These are phyloP conservation scores for Sander vitreus DNA, from an alignment of 2,113 vertebrate species.

Conservation along the genomic window DNA sequence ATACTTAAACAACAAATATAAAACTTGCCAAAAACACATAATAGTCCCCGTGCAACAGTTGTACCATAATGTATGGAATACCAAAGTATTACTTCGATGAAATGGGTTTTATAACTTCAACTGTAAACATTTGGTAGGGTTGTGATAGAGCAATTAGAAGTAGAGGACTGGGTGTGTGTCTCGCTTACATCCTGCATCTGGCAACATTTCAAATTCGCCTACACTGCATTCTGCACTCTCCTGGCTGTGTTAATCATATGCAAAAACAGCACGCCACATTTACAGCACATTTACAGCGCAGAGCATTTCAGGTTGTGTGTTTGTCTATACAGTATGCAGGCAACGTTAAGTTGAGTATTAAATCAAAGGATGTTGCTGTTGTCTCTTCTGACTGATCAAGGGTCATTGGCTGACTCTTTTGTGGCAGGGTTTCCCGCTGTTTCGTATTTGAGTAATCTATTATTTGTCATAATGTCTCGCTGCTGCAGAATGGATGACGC, in stretches of 20 bases:
- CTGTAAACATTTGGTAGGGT: conserved; percentile 42
- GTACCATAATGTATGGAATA: neutral
- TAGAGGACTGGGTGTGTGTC: conserved; percentile 58
- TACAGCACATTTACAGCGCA: conserved; percentile 15
- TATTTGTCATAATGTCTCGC: conserved; percentile 32
- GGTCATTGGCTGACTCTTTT: neutral
- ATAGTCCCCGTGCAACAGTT: neutral
- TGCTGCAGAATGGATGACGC: conserved; percentile 94
- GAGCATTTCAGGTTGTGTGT: conserved; percentile 17
- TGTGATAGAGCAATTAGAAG: conserved; percentile 55
- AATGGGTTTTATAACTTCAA: conserved; percentile 32
- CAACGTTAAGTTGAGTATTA: neutral
- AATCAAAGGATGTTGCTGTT: conserved; percentile 10
- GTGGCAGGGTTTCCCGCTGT: neutral
- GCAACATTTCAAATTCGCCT: conserved; percentile 71
- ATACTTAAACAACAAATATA: no score
- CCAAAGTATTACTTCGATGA: conserved; percentile 12
- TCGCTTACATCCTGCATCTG: conserved; percentile 57
- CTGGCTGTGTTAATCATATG: conserved; percentile 64
- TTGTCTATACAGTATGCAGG: neutral
- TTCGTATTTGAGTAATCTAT: conserved; percentile 17
- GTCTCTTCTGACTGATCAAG: neutral
- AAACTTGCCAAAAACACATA: neutral
- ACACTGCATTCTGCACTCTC: conserved; percentile 65
- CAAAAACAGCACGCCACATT: conserved; percentile 51